phyloP scores from a whole-genome alignment of 1,140 invertebrate species.

The Saccostrea cuccullata region DNA sequence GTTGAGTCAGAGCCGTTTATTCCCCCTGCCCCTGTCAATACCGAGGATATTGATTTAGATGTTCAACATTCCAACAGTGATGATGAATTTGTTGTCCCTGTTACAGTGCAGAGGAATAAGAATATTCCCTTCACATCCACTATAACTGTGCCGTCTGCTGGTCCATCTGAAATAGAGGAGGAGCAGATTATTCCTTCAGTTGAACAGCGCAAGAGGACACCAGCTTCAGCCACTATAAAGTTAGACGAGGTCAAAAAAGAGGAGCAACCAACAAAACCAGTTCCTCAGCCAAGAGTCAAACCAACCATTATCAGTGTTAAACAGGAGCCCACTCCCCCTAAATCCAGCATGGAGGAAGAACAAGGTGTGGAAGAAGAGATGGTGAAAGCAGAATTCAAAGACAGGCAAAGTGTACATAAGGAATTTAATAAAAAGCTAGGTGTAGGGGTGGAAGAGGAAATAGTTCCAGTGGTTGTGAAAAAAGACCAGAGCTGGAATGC shows the following conservation, averaged over 20 bases:
- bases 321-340: not conserved
- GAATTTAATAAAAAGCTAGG: constrained; percentile 43
- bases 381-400: constrained; percentile 31
- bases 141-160: constrained; percentile 1
- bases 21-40: constrained; percentile 27
- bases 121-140: constrained; percentile 11
- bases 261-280: not conserved
- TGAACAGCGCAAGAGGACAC: not conserved
- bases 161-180: constrained; percentile 9
- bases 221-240: not conserved
- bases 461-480: constrained; percentile 45
- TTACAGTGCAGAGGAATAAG: not conserved
- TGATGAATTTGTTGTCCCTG: constrained; percentile 39
- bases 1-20: constrained; percentile 1
- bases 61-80: not conserved
- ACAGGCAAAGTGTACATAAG: constrained; percentile 37
- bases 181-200: constrained; percentile 22
- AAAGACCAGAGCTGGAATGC: constrained; percentile 42
- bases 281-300: constrained; percentile 23
- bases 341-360: not conserved
- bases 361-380: constrained; percentile 51
- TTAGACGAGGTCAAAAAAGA: not conserved
- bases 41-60: constrained; percentile 12
- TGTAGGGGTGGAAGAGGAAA: constrained; percentile 41
- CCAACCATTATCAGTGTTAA: not conserved